Evolutionary conservation across 2,113 vertebrate genomes (phyloP), one percentile per base, ranked within the genome.

Genomic region (Coturnix japonica): DNA sequence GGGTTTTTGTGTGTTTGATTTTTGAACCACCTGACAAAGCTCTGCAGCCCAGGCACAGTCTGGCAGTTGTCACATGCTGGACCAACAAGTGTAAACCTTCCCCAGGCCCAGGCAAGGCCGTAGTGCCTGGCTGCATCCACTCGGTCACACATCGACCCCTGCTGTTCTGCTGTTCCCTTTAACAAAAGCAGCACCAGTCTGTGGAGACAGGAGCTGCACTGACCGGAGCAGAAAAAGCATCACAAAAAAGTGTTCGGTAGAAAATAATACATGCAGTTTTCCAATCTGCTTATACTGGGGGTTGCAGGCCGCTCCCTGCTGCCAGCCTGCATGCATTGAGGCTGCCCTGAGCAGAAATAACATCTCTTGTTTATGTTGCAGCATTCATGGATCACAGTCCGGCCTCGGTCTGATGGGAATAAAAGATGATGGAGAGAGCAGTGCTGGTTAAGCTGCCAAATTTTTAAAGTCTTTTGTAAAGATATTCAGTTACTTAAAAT

Each of bases 331-430:
- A 26, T 65, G 66, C 73, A 25, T 1, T n/a, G 30, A 61, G 25
- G 74, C 66, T 63, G 9, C 44, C 17, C 41, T 11, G 49, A 59
- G 6, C 79, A 70, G 53, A 74, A 88, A 65, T 90, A 30, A 84
- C 63, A 23, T 15, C 65, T 87, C 78, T 88, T 59, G 11, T 94
- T 93, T 97, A 5, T 66, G 28, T 97, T 97, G 37, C 94, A 98
- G 97, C 72, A 23, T 26, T 2, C 49, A 81, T 0, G 95, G 90
- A 71, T 93, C 96, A 7, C 57, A 95, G 3, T 33, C 96, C 4
- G 96, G 98, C 91, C 90, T 98, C 57, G 96, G 97, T 44, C 87
- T 98, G 85, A 96, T 98, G 95, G 96, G 81, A 92, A 96, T 98
- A 92, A 97, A 97, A 95, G 93, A 90, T 16, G 88, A 92, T 13